Conservation (phyloP, 2,888 invertebrate species). For the Ochropleura plecta region DNA sequence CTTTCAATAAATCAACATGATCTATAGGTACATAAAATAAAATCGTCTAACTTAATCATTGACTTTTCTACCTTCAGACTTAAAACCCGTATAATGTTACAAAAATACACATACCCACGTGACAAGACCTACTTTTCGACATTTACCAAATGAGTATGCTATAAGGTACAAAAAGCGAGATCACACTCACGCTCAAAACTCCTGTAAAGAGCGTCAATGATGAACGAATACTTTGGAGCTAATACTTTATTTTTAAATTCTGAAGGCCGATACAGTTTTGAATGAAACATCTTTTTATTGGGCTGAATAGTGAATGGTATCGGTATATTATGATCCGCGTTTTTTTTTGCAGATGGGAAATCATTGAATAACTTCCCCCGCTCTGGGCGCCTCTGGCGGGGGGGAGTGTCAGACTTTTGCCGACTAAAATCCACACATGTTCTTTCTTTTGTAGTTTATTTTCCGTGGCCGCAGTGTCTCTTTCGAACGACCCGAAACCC, state of each 20-base stretch:
- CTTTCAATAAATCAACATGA: too few species aligned
- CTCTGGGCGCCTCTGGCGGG: too few species aligned
- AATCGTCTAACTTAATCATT: neutral
- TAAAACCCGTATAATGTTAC: neutral
- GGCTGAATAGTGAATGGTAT: neutral
- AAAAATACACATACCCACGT: slow-evolving; percentile 16
- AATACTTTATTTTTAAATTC: slow-evolving; percentile 38
- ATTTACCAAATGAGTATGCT: slow-evolving; percentile 22
- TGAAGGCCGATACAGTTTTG: slow-evolving; percentile 19
- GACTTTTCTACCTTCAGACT: neutral
- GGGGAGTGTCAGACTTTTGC: too few species aligned
- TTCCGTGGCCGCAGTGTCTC: too few species aligned
- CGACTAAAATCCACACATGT: too few species aligned
- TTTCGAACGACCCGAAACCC: too few species aligned
- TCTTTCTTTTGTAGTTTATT: too few species aligned
- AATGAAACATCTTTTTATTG: slow-evolving; percentile 20
- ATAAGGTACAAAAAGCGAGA: slow-evolving; percentile 2
- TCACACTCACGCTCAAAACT: slow-evolving; percentile 10
- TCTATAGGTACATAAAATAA: neutral
- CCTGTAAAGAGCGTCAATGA: slow-evolving; percentile 27
- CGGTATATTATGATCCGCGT: neutral
- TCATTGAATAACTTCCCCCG: too few species aligned
- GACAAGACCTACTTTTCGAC: neutral
- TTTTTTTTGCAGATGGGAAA: too few species aligned
- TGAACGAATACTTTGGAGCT: slow-evolving; percentile 18